Conservation (phyloP, 2,797 vertebrate genomes). For the Tarsius wallacei region DNA sequence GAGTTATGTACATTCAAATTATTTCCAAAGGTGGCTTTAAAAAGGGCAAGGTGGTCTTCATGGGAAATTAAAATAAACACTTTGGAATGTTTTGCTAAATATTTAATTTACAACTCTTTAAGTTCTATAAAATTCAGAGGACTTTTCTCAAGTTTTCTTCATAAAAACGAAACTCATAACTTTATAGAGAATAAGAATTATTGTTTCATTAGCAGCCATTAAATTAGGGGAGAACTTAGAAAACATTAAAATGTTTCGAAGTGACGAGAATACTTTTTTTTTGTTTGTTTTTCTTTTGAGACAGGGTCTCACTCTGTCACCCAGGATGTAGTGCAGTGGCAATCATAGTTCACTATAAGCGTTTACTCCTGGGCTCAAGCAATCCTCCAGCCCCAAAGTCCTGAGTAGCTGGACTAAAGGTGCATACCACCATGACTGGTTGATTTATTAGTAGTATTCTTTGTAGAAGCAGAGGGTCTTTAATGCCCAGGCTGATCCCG, state of each 20-base stretch:
- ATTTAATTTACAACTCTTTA: slow-evolving; percentile 2
- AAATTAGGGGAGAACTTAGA: neutral
- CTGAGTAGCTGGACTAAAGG: no score
- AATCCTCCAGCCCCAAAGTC: no score
- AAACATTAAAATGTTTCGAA: neutral
- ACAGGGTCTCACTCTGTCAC: no score
- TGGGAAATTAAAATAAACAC: slow-evolving; percentile 41
- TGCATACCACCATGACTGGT: no score
- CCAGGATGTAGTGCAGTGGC: no score
- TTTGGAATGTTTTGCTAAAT: slow-evolving; percentile 19
- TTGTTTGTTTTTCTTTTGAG: no score
- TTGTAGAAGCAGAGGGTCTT: no score
- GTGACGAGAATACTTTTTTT: neutral
- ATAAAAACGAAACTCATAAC: neutral
- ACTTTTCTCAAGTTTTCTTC: neutral
- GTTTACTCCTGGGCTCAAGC: no score
- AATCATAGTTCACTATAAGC: no score
- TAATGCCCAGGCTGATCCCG: no score
- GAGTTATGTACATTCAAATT: slow-evolving; percentile 7
- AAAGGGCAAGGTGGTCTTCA: neutral
- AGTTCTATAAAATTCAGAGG: neutral
- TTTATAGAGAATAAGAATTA: neutral
- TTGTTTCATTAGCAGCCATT: neutral
- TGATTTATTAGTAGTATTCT: no score
- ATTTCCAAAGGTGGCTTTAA: neutral